Conservation (phyloP, 2,113 vertebrate genomes). For the Chionomys nivalis region DNA sequence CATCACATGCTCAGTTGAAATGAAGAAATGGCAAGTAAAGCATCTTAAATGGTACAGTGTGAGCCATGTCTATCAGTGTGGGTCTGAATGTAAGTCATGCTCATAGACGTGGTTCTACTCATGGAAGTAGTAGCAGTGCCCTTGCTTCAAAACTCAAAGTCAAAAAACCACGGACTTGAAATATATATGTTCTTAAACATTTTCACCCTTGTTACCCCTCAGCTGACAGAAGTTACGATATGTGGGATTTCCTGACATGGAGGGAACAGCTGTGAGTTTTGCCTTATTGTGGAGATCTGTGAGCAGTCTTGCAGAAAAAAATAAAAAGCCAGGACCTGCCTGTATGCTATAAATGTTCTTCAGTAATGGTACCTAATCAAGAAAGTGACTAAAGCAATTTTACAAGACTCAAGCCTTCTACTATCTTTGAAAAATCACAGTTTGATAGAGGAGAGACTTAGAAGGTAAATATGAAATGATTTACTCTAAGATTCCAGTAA, state of each 20-base stretch:
- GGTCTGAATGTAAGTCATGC: neutral
- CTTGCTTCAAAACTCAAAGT: slow-evolving; percentile 7
- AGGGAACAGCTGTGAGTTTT: slow-evolving; percentile 19
- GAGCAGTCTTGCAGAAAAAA: neutral
- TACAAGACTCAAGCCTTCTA: neutral
- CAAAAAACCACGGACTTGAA: neutral
- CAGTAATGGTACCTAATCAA: neutral
- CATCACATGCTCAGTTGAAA: neutral
- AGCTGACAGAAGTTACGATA: slow-evolving; percentile 35
- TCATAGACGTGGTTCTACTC: neutral
- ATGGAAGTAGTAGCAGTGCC: neutral
- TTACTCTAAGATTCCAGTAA: neutral
- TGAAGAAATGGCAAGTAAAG: neutral
- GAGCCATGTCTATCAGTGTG: neutral
- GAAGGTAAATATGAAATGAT: slow-evolving; percentile 8
- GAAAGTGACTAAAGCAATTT: neutral
- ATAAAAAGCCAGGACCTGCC: neutral
- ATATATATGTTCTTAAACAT: slow-evolving; percentile 23
- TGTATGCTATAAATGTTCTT: neutral
- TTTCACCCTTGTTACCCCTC: slow-evolving; percentile 39
- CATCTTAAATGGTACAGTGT: neutral
- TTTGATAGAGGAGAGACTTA: neutral
- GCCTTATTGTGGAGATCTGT: neutral
- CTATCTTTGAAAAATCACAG: neutral
- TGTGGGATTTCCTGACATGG: slow-evolving; percentile 1